Percentiles rank a stretch among this genome's conserved stretches.
Evolutionary conservation across 1,140 invertebrate genomes (phyloP).

Genomic region (Drosophila yakuba): DNA sequence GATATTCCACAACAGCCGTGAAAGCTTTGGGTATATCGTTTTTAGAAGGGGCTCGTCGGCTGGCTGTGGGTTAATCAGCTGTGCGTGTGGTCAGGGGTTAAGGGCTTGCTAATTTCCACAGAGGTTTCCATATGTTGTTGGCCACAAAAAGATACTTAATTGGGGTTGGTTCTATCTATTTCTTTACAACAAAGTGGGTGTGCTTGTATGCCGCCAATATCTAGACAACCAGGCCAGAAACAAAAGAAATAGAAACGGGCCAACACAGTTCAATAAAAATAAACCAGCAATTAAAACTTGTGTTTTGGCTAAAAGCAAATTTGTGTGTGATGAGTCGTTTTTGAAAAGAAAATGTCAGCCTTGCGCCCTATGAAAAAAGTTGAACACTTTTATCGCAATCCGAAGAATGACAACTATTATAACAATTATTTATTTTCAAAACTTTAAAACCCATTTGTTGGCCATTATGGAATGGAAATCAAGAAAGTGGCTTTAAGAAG

Average conservation of each 20-base stretch:
- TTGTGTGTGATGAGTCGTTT: constrained; percentile 10
- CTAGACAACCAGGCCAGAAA: constrained; percentile 28
- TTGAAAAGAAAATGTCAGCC: not conserved
- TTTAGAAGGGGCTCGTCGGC: constrained; percentile 32
- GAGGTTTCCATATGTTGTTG: not conserved
- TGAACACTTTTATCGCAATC: not conserved
- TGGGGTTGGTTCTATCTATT: constrained; percentile 21
- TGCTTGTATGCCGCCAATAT: constrained; percentile 28
- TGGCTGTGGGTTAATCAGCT: constrained; percentile 41
- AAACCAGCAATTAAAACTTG: constrained; percentile 17
- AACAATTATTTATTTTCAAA: too few species aligned
- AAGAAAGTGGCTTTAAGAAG: too few species aligned
- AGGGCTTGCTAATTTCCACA: constrained; percentile 27
- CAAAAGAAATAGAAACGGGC: constrained; percentile 30
- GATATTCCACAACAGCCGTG: constrained; percentile 11
- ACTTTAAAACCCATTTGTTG: not conserved
- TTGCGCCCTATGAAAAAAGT: not conserved
- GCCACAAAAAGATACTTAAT: constrained; percentile 1
- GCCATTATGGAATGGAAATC: too few species aligned
- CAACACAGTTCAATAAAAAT: too few species aligned
- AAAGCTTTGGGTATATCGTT: constrained; percentile 31
- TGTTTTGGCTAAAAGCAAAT: constrained; percentile 41
- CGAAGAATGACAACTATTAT: not conserved
- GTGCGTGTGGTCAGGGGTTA: constrained; percentile 33
- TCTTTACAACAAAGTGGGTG: constrained; percentile 30